Base-by-base conservation (phyloP, 2,113 vertebrate genomes). In the Amphilophus citrinellus region DNA sequence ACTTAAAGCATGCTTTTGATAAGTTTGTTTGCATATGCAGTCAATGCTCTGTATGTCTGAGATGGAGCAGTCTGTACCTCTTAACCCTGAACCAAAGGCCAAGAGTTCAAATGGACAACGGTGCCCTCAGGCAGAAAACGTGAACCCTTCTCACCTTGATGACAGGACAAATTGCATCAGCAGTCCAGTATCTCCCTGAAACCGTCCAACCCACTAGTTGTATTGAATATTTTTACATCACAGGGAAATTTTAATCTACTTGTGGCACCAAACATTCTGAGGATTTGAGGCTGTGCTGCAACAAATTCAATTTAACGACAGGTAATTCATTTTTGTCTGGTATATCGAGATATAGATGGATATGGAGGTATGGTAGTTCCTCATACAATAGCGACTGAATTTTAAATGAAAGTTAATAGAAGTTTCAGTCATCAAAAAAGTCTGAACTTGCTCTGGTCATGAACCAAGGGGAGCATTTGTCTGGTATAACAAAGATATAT, bases 351-450 rank as follows among this genome's bases (percentile, higher is more conserved):
- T 92, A 84, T 79, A 84, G 90, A 93, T 89, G 81, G 88, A 87
- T 85, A 92, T 39, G 79, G 60, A 84, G 85, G 79, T 87, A 87
- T 82, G 37, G 82, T 87, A 71, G 91, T 88, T 87, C 80, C 83
- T 89, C 66, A 62, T 80, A 75, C 73, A 77, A 56, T 13, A 83
- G 79, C 42, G n/a, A 83, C 80, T 81, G 80, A 84, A 80, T 93
- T 90, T 92, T 92, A 93, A 93, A 95, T 88, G 75, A 84, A 93
- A 93, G 84, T 89, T 94, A 94, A 92, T 93, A 85, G 85, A 92
- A 91, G 89, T 93, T 93, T 92, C 80, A 88, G 87, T 87, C 83
- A 86, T 94, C 87, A 93, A 91, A 91, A 88, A 92, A 80, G 80
- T 82, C 76, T 82, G 76, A 90, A 86, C 87, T 83, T 92, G 87